Evolutionary conservation across 2,113 vertebrate species (phyloP), one percentile per base, ranked within the genome.

Genomic region (Merops nubicus): DNA sequence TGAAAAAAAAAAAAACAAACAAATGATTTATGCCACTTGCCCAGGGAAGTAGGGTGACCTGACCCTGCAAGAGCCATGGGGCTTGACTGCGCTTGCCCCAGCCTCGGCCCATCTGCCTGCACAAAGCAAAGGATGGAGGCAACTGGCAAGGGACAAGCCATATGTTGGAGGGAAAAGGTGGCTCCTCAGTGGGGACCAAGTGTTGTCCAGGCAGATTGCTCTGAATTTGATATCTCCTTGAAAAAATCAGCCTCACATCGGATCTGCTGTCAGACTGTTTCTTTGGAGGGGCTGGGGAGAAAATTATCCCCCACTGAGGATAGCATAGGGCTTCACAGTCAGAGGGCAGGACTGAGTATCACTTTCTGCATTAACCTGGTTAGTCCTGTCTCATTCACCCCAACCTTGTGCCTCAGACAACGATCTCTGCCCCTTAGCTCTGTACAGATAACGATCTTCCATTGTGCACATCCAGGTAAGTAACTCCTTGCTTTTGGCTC

Each of bases 391-490:
- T 75, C 4, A 1, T 42, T 82, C 34, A 47, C 26, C 29, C 47
- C 21, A 17, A 85, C 28, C 16, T 80, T 6, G 13, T 42, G 16
- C 26, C n/a, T 79, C 57, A 54, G 31, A 77, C 0, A 0, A 11
- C 0, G 2, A 2, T 0, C 34, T 81, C 60, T 67, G 5, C 8
- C 18, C 26, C 40, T 82, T 57, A 40, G 9, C 11, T 63, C 4
- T 9, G 2, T 9, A 3, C 0, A 1, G 16, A 76, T 13, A 28
- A 13, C 6, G 9, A 7, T 78, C 14, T 43, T 93, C 20, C 0
- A 0, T 5, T 43, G 56, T 31, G 34, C 4, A 19, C 17, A 5
- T 38, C 25, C 2, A 1, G 48, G 5, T 26, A 43, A 0, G 0
- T 5, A 68, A 10, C 33, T 76, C 26, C 26, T 83, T 33, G 47